phyloP scores from a whole-genome alignment of 2,888 invertebrate species.

The Galerucella nymphaeae region DNA sequence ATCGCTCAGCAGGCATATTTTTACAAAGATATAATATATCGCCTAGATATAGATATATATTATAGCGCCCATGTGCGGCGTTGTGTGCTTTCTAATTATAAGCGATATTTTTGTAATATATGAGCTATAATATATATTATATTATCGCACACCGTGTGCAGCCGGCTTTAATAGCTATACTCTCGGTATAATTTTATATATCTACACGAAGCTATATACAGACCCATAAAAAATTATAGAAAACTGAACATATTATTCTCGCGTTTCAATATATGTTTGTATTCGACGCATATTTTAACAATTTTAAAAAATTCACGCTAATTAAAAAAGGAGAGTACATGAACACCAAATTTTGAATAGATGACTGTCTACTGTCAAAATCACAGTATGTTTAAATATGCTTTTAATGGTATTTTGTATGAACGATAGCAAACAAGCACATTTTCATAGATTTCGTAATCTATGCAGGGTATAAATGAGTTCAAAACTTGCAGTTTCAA shows the following conservation, averaged over 20 bases:
- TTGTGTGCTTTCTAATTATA: too few relatives aligned
- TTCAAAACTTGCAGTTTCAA: constrained; percentile 59
- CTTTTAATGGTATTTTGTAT: neutral
- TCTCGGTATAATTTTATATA: neutral
- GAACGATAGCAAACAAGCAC: constrained; percentile 27
- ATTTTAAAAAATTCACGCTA: neutral
- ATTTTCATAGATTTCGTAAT: constrained; percentile 40
- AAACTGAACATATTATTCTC: neutral
- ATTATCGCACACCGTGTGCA: too few relatives aligned
- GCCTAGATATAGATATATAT: too few relatives aligned
- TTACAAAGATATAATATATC: too few relatives aligned
- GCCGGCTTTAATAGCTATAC: neutral
- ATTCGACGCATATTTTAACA: neutral
- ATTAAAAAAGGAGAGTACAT: neutral
- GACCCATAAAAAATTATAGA: too few relatives aligned
- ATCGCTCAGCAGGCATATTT: too few relatives aligned
- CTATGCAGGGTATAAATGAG: constrained; percentile 61
- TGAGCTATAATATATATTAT: too few relatives aligned
- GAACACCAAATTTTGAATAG: neutral
- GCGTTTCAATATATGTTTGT: neutral
- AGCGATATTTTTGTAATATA: too few relatives aligned
- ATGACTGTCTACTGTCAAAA: too few relatives aligned
- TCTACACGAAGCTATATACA: too few relatives aligned
- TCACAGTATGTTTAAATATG: constrained; percentile 2
- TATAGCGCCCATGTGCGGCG: too few relatives aligned